phyloP scores from a whole-genome alignment of 2,888 invertebrate genomes.

The Chymomyza fuscimana region DNA sequence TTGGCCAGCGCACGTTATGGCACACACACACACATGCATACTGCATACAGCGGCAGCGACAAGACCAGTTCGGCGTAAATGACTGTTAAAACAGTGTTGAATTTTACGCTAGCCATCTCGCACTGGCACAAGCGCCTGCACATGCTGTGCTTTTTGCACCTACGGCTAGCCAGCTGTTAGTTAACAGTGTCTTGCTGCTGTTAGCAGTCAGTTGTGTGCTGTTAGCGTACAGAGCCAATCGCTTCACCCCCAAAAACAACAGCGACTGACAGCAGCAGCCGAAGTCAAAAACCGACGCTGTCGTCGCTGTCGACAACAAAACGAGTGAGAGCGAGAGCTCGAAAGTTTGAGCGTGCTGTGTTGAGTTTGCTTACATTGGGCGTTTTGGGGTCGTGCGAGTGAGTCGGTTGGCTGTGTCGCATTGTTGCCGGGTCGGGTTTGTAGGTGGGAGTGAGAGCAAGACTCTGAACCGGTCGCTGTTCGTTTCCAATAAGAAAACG shows the following conservation, averaged over 20 bases:
- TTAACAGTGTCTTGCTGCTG: background rate
- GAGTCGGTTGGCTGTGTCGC: slow-evolving; percentile 44
- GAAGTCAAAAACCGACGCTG: background rate
- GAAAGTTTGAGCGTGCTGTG: slow-evolving; percentile 33
- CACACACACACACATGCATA: background rate
- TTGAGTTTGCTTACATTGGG: slow-evolving; percentile 49
- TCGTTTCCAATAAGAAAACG: slow-evolving; percentile 65
- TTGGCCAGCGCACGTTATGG: slow-evolving; percentile 66
- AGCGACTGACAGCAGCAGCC: slow-evolving; percentile 13
- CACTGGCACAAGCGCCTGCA: too few relatives aligned
- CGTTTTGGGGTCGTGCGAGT: slow-evolving; percentile 41
- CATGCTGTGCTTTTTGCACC: background rate
- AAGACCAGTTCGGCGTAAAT: background rate
- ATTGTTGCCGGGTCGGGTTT: background rate
- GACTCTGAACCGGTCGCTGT: slow-evolving; percentile 12
- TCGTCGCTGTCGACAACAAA: slow-evolving; percentile 2
- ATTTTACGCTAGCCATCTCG: background rate
- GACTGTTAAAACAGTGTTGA: too few relatives aligned
- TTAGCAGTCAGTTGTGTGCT: background rate
- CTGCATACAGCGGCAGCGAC: background rate
- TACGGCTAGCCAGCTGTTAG: background rate
- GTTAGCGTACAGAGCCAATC: background rate
- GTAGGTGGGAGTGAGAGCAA: slow-evolving; percentile 14
- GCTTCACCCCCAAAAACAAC: background rate
- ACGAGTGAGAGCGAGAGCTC: slow-evolving; percentile 26